phyloP scores from a whole-genome alignment of 2,113 vertebrate species.

The Eurystomus gularis region DNA sequence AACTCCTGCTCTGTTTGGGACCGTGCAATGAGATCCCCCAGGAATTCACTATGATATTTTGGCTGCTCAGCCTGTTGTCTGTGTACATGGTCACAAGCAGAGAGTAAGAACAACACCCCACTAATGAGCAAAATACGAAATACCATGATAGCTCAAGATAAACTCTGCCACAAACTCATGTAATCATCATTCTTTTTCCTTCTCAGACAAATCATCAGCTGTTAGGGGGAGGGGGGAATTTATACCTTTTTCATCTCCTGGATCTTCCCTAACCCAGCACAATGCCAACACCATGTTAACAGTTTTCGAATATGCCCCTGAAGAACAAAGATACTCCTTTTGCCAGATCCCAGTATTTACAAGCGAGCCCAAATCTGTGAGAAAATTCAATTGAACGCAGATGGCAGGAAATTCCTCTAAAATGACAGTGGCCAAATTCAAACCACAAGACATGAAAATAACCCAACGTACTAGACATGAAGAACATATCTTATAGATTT shows the following conservation, averaged over 20 bases:
- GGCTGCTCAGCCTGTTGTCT: constrained; percentile 3
- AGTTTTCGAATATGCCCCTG: constrained; percentile 78
- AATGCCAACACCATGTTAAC: constrained; percentile 69
- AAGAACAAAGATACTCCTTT: constrained; percentile 83
- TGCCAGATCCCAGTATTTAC: constrained; percentile 93
- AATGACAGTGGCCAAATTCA: constrained; percentile 95
- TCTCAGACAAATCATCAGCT: constrained; percentile 42
- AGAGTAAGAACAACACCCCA: constrained; percentile 15
- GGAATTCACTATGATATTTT: constrained; percentile 22
- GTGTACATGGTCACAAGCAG: constrained; percentile 2
- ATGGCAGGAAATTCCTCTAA: constrained; percentile 98
- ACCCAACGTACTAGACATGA: constrained; percentile 82
- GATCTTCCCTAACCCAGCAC: constrained; percentile 56
- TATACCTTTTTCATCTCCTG: constrained; percentile 67
- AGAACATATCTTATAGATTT: constrained; percentile 82
- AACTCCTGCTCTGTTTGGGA: constrained; percentile 19
- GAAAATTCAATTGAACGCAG: constrained; percentile 95
- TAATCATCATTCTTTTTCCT: background rate
- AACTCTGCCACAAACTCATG: constrained; percentile 18
- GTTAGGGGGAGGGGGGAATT: constrained; percentile 4
- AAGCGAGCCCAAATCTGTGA: constrained; percentile 92
- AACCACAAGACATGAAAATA: constrained; percentile 93
- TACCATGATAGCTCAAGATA: background rate
- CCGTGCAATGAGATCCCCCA: background rate
- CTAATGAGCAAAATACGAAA: constrained; percentile 31